Conservation (phyloP, 2,888 invertebrate species). For the Ochlodes sylvanus region DNA sequence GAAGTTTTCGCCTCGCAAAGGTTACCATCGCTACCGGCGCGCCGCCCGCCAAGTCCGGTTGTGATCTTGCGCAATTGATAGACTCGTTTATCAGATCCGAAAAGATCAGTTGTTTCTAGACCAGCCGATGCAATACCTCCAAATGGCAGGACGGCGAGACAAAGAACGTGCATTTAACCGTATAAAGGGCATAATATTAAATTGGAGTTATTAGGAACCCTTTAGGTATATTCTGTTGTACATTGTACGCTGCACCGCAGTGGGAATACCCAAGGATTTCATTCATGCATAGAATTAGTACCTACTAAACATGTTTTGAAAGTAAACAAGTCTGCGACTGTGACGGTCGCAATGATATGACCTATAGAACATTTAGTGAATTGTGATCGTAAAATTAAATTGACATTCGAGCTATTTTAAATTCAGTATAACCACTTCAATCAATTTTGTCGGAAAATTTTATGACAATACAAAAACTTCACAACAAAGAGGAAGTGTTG, state of each 20-base stretch:
- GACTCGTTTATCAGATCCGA: conserved; percentile 75
- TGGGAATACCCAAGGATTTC: conserved; percentile 70
- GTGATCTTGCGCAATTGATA: conserved; percentile 74
- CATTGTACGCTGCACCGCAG: conserved; percentile 46
- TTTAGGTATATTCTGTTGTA: conserved; percentile 25
- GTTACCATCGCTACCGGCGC: conserved; percentile 69
- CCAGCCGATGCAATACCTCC: conserved; percentile 46
- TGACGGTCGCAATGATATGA: conserved; percentile 40
- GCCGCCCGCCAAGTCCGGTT: conserved; percentile 71
- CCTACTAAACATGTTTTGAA: conserved; percentile 54
- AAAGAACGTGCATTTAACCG: conserved; percentile 24
- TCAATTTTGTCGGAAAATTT: not conserved
- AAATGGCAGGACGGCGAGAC: conserved; percentile 29
- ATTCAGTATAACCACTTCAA: not conserved
- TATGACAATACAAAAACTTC: not conserved
- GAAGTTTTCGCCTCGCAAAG: conserved; percentile 80
- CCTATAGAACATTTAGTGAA: conserved; percentile 10
- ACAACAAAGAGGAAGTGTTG: conserved; percentile 24
- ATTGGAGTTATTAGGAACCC: conserved; percentile 8
- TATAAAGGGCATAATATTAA: not conserved
- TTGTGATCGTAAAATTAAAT: conserved; percentile 5
- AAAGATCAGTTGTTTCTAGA: conserved; percentile 71
- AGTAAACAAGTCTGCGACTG: conserved; percentile 65
- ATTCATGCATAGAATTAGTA: conserved; percentile 63
- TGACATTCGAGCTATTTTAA: conserved; percentile 6